Evolutionary conservation across 2,113 vertebrate genomes (phyloP).

Genomic region (Gymnarchus niloticus): DNA sequence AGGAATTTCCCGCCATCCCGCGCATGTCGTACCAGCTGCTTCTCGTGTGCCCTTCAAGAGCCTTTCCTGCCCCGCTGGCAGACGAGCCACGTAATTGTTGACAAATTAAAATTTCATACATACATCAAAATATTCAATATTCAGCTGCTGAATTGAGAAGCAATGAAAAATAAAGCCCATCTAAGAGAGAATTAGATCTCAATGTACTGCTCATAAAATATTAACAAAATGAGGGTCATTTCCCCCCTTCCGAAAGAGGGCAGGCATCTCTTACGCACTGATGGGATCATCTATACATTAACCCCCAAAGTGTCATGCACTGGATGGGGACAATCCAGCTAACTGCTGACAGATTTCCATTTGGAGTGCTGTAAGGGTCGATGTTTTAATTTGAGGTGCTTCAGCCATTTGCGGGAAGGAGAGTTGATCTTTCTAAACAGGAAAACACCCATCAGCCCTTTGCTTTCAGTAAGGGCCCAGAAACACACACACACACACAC

Average conservation of each 20-base stretch:
- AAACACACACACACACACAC: not conserved
- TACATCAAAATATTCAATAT: slow-evolving; percentile 1
- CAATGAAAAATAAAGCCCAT: not conserved
- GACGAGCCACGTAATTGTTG: too few relatives aligned
- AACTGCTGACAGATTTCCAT: not conserved
- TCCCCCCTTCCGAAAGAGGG: not conserved
- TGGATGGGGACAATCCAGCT: not conserved
- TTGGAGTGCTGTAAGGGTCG: not conserved
- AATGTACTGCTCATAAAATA: not conserved
- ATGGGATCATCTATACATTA: not conserved
- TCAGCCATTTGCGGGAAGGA: not conserved
- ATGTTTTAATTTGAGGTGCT: too few relatives aligned
- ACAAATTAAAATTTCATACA: slow-evolving; percentile 4
- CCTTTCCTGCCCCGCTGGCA: not conserved
- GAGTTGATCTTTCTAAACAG: not conserved
- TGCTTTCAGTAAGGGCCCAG: not conserved
- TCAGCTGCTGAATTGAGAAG: not conserved
- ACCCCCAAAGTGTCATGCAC: not conserved
- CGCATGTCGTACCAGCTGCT: not conserved
- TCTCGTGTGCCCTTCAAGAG: not conserved
- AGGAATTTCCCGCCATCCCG: not conserved
- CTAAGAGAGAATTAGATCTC: not conserved
- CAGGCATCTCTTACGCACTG: not conserved
- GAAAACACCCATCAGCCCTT: not conserved
- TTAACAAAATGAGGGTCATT: not conserved